Conservation (phyloP, 2,888 invertebrate genomes). For the Cephus pulcher region DNA sequence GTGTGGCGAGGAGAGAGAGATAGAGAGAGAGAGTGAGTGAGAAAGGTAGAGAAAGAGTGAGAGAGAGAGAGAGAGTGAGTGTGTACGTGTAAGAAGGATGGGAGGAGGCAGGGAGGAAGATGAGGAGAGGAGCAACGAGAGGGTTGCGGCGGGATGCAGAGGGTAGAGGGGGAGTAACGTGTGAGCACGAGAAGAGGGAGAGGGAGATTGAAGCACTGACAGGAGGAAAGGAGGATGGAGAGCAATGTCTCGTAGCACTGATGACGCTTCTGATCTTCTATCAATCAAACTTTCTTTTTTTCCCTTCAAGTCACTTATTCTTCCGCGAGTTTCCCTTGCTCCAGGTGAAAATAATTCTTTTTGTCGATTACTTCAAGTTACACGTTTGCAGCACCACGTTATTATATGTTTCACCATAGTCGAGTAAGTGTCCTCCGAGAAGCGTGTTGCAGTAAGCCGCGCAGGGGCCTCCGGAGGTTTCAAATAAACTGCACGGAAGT, state of each 20-base stretch:
- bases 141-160: constrained; percentile 18
- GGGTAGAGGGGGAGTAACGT: constrained; percentile 22
- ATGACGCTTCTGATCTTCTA: no score
- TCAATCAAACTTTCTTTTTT: constrained; percentile 15
- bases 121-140: constrained; percentile 13
- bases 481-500: no score
- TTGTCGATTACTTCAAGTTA: neutral
- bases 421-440: no score
- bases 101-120: constrained; percentile 24
- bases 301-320: neutral
- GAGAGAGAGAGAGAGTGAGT: constrained; percentile 25
- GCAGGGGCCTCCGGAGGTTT: no score
- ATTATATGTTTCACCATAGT: no score
- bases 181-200: constrained; percentile 43
- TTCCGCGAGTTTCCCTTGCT: neutral
- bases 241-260: no score
- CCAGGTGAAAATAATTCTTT: neutral
- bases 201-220: constrained; percentile 35
- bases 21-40: constrained; percentile 20
- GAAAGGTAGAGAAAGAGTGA: constrained; percentile 31
- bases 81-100: constrained; percentile 33
- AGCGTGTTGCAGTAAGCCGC: no score
- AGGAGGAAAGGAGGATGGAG: no score
- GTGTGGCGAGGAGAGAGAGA: constrained; percentile 26
- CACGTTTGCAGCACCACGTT: no score